phyloP scores from a whole-genome alignment of 2,113 vertebrate species.

The Anolis sagrei region DNA sequence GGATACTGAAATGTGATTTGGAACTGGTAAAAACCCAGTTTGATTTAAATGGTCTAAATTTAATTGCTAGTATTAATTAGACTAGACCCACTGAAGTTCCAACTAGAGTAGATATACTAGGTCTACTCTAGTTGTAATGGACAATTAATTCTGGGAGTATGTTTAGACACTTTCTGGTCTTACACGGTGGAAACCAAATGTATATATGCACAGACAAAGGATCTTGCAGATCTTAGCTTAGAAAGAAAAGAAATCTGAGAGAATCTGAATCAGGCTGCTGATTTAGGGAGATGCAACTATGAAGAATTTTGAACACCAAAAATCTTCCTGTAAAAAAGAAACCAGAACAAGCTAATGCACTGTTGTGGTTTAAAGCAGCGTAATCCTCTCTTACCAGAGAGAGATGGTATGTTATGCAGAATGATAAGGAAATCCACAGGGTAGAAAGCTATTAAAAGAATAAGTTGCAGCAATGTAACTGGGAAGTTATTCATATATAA shows the following conservation, averaged over 20 bases:
- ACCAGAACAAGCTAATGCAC: neutral
- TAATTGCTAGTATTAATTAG: too few species aligned
- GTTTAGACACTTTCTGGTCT: neutral
- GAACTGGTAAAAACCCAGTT: neutral
- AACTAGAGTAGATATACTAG: too few species aligned
- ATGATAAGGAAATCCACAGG: neutral
- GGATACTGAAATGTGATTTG: neutral
- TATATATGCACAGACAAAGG: neutral
- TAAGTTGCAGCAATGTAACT: neutral
- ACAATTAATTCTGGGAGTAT: too few species aligned
- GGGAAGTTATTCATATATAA: constrained; percentile 14
- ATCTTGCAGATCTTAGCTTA: neutral
- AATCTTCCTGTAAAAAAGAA: neutral
- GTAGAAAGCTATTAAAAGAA: neutral
- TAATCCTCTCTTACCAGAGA: constrained; percentile 11
- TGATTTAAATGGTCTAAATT: neutral
- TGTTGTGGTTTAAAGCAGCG: neutral
- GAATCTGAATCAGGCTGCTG: neutral
- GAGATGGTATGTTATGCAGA: neutral
- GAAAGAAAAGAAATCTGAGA: neutral
- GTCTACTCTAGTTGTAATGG: too few species aligned
- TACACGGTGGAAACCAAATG: neutral
- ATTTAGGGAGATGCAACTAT: accelerated
- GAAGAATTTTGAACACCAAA: constrained; percentile 13
- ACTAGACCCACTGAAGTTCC: too few species aligned